Conservation (phyloP, 2,888 invertebrate species). For the Caenorhabditis angaria region DNA sequence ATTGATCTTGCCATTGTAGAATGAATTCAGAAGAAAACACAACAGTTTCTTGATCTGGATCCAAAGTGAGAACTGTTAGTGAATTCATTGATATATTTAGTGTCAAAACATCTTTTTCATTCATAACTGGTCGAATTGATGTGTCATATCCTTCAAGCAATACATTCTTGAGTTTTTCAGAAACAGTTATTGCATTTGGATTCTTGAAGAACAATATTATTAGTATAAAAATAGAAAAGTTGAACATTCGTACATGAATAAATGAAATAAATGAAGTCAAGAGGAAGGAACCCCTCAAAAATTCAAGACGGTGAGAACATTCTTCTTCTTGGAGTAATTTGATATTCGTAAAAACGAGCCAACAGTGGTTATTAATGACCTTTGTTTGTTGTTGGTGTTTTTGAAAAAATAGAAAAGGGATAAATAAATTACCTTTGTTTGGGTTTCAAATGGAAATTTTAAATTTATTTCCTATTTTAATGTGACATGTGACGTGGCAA, state of each 20-base stretch:
- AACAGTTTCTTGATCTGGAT: constrained; percentile 52
- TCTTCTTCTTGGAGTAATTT: not conserved
- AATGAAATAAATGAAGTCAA: not conserved
- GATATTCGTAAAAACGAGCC: not conserved
- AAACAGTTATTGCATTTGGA: constrained; percentile 11
- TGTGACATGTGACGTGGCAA: no score
- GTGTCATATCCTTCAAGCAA: constrained; percentile 42
- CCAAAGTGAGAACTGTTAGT: constrained; percentile 31
- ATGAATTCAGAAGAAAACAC: constrained; percentile 54
- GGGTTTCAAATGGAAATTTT: no score
- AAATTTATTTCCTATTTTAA: no score
- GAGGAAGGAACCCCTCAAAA: not conserved
- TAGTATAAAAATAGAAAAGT: not conserved
- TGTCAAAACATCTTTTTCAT: constrained; percentile 32
- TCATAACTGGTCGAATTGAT: constrained; percentile 40
- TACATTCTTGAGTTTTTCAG: constrained; percentile 27
- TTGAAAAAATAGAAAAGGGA: no score
- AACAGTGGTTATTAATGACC: not conserved
- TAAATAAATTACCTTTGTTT: no score
- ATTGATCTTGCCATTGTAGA: constrained; percentile 50
- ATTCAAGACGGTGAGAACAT: not conserved
- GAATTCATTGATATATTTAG: constrained; percentile 41
- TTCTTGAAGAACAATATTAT: not conserved
- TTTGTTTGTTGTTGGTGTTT: not conserved
- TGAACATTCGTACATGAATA: not conserved